Conservation (phyloP, 2,888 invertebrate species). For the Hoplodrina blanda region DNA sequence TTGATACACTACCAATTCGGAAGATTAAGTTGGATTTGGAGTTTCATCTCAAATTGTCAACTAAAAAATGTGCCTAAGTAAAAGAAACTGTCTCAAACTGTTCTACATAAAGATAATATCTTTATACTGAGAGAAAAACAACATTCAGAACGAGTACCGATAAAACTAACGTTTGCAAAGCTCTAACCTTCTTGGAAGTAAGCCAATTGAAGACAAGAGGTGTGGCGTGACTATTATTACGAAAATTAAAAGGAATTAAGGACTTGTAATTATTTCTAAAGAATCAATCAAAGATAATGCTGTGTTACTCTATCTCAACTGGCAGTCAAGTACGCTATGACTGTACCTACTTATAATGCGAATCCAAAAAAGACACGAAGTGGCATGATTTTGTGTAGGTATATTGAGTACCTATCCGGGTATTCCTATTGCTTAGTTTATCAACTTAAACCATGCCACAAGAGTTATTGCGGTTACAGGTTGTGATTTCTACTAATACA, state of each 20-base stretch:
- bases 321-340: background rate
- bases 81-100: background rate
- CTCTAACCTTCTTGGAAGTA: conserved; percentile 12
- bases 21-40: no score
- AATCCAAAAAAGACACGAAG: conserved; percentile 9
- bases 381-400: background rate
- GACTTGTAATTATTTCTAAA: conserved; percentile 13
- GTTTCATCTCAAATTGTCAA: no score
- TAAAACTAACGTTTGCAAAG: background rate
- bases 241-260: conserved; percentile 13
- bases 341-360: background rate
- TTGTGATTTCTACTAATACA: conserved; percentile 26
- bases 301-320: background rate
- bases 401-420: no score
- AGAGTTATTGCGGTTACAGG: conserved; percentile 17
- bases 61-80: no score
- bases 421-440: conserved; percentile 1
- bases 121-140: background rate
- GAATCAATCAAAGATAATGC: conserved; percentile 17
- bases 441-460: conserved; percentile 19
- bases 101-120: background rate
- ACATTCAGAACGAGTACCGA: background rate
- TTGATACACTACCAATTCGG: background rate
- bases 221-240: conserved; percentile 6
- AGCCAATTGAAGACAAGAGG: conserved; percentile 22